phyloP scores from a whole-genome alignment of 2,797 vertebrate species.

The Esox lucius region DNA sequence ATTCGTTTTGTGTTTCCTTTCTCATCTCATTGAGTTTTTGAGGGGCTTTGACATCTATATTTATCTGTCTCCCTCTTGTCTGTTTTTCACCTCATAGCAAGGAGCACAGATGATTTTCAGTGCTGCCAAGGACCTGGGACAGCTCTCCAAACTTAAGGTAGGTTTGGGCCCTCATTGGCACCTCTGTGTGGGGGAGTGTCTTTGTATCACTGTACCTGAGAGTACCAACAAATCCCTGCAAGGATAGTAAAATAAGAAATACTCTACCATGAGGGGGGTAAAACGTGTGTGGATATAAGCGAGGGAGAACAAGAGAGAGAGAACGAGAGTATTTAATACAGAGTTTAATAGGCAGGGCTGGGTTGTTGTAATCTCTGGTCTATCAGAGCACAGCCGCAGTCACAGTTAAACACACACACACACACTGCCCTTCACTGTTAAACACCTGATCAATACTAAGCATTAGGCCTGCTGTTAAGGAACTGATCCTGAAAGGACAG shows the following conservation, averaged over 20 bases:
- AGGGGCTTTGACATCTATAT: neutral
- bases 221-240: too few species aligned
- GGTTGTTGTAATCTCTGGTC: neutral
- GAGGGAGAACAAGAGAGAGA: neutral
- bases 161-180: conserved; percentile 17
- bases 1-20: neutral
- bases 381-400: conserved; percentile 9
- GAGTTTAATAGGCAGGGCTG: neutral
- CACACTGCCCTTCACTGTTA: conserved; percentile 13
- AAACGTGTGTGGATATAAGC: neutral
- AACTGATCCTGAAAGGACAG: conserved; percentile 27
- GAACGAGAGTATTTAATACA: too few species aligned
- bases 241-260: too few species aligned
- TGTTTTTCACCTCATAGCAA: conserved; percentile 66
- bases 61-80: neutral
- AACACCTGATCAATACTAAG: conserved; percentile 40
- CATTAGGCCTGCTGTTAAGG: conserved; percentile 30
- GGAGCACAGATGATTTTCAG: conserved; percentile 98
- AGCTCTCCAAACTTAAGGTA: conserved; percentile 98
- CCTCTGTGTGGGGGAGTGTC: neutral
- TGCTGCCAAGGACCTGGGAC: conserved; percentile 96
- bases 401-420: neutral
- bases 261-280: neutral
- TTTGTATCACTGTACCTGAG: too few species aligned
- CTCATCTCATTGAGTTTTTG: neutral